A percentile compares a stretch with the other conserved stretches of the same genome.
Evolutionary conservation across 2,113 vertebrate genomes (phyloP).

Genomic region (Willisornis vidua): DNA sequence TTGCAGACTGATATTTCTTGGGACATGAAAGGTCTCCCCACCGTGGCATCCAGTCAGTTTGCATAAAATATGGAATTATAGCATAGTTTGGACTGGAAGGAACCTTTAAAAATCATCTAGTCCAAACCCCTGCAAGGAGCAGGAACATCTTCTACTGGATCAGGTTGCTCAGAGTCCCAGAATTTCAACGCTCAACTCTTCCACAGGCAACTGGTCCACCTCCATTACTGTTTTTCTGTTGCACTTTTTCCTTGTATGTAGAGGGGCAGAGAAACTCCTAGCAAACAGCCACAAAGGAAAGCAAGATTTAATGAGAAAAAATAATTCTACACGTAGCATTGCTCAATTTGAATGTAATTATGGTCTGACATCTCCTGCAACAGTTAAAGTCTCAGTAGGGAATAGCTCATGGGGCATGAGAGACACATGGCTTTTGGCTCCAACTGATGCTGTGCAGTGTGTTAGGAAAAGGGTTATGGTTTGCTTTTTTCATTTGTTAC

Average conservation of each 20-base stretch:
- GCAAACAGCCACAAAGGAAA: not conserved
- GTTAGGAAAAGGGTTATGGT: not conserved
- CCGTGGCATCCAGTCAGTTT: accelerated
- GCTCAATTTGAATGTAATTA: not conserved
- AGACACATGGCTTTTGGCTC: not conserved
- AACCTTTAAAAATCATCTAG: not conserved
- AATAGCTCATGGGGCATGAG: not conserved
- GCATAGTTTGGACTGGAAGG: not conserved
- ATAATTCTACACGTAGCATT: not conserved
- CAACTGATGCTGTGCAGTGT: not conserved
- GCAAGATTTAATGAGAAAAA: not conserved
- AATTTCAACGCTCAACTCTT: not conserved
- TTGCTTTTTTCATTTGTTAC: not conserved
- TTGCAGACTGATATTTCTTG: not conserved
- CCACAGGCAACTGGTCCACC: accelerated
- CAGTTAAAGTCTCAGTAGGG: not conserved
- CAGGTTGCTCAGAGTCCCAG: not conserved
- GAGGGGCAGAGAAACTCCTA: not conserved
- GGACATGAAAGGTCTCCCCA: not conserved
- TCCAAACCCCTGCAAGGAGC: not conserved
- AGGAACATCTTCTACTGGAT: not conserved
- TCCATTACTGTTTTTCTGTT: not conserved
- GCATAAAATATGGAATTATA: not conserved
- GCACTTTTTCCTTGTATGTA: not conserved
- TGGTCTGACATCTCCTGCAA: not conserved